Evolutionary conservation across 92 coral and sea anemone species (phyloP), one percentile per base, ranked within the genome.

Genomic region (Anthopleura xanthogrammica): DNA sequence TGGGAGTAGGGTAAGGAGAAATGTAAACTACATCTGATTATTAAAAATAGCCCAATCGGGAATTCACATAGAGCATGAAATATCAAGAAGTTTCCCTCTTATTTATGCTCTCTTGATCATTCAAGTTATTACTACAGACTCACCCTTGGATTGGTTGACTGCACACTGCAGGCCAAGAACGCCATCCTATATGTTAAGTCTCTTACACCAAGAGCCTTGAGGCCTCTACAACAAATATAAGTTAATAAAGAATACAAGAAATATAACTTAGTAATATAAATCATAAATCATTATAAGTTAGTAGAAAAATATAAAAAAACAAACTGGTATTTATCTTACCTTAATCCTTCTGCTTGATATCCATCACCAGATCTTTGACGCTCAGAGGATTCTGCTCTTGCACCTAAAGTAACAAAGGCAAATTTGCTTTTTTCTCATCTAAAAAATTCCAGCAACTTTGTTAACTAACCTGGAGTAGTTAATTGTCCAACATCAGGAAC

Each of bases 201-300:
- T 43, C 99, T 93, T 4, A 96, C 99, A 72, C 99, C 99, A 85
- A 96, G 95, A 62, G 99, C 99, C 86, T 96, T 96, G n/a, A 96
- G 92, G 29, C 99, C 99, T 76, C 99, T 96, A 66, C 40, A 42
- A 82, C 0, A 76, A 64, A 46, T 39, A 60, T 3, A 29, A 20
- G 11, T 52, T 3, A 56, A 56, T 23, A n/a, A n/a, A n/a, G n/a
- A n/a, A n/a, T n/a, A n/a, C n/a, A n/a, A n/a, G n/a, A n/a, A n/a
- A n/a, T n/a, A n/a, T n/a, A n/a, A n/a, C n/a, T n/a, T n/a, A n/a
- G n/a, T n/a, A n/a, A n/a, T n/a, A n/a, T n/a, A n/a, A n/a, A n/a
- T n/a, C n/a, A n/a, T n/a, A n/a, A n/a, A n/a, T n/a, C n/a, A n/a
- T n/a, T n/a, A n/a, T n/a, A n/a, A n/a, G n/a, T n/a, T n/a, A n/a